These are phyloP conservation scores for Bryconaethiops microstoma DNA, from an alignment of 2,797 vertebrate genomes.

Conservation along the genomic window DNA sequence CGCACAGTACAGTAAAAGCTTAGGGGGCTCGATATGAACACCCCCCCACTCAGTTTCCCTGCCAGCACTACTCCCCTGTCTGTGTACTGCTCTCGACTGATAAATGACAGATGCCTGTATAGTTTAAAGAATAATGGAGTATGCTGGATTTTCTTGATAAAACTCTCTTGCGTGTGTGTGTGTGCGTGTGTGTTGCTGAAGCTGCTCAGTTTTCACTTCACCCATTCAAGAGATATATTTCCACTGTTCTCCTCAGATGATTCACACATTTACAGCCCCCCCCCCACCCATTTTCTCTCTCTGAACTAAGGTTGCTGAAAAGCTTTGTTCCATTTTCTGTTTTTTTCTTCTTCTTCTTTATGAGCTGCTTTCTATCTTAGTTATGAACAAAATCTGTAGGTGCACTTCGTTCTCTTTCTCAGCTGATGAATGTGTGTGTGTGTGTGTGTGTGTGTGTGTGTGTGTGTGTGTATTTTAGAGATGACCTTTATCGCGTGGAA, in stretches of 20 bases:
- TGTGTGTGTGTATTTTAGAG: constrained; percentile 74
- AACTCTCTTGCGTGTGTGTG: background rate
- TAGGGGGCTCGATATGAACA: too few relatives aligned
- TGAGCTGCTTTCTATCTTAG: background rate
- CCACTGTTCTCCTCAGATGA: background rate
- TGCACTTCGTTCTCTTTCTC: background rate
- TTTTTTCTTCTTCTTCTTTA: background rate
- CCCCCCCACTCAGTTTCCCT: too few relatives aligned
- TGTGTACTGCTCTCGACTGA: background rate
- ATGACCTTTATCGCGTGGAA: constrained; percentile 91
- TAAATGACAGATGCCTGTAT: background rate
- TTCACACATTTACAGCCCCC: background rate
- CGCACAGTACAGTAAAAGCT: too few relatives aligned
- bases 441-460: constrained; percentile 39
- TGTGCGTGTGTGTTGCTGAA: constrained; percentile 13
- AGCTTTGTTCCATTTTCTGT: background rate
- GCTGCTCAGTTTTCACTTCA: background rate
- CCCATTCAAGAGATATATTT: background rate
- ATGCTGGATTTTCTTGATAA: background rate
- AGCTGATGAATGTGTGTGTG: constrained; percentile 30
- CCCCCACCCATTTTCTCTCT: background rate
- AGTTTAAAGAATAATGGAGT: background rate
- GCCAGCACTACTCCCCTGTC: too few relatives aligned
- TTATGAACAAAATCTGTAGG: background rate
- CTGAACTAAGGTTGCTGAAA: background rate